phyloP scores from a whole-genome alignment of 2,113 vertebrate genomes.

The Otus sunia region DNA sequence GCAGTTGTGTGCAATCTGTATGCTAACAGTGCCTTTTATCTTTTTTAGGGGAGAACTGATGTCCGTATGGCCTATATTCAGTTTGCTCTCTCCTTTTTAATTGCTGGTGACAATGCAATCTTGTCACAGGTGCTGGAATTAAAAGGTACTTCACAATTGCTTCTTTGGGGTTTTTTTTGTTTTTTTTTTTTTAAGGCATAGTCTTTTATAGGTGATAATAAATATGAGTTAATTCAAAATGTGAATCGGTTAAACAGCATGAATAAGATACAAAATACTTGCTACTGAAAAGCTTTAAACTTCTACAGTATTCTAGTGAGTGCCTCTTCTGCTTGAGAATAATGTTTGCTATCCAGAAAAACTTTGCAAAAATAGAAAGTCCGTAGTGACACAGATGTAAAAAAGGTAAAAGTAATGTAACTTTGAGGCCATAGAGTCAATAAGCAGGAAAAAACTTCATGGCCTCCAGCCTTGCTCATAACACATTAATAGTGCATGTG shows the following conservation, averaged over 20 bases:
- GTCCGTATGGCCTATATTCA: constrained; percentile 91
- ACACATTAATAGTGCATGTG: background rate
- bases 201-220: background rate
- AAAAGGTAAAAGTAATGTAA: background rate
- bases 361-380: background rate
- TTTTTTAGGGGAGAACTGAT: constrained; percentile 81
- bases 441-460: background rate
- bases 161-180: background rate
- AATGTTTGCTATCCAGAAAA: background rate
- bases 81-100: constrained; percentile 90
- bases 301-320: background rate
- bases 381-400: background rate
- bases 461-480: background rate
- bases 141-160: constrained; percentile 81
- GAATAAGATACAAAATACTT: background rate
- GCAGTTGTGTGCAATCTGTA: background rate
- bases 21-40: background rate
- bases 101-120: constrained; percentile 83
- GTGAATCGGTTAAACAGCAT: background rate
- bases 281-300: background rate
- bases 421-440: background rate
- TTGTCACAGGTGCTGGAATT: constrained; percentile 86
- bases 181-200: background rate
- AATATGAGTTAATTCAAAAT: background rate
- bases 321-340: background rate